phyloP scores from a whole-genome alignment of 1,140 invertebrate genomes.

The Arion vulgaris region DNA sequence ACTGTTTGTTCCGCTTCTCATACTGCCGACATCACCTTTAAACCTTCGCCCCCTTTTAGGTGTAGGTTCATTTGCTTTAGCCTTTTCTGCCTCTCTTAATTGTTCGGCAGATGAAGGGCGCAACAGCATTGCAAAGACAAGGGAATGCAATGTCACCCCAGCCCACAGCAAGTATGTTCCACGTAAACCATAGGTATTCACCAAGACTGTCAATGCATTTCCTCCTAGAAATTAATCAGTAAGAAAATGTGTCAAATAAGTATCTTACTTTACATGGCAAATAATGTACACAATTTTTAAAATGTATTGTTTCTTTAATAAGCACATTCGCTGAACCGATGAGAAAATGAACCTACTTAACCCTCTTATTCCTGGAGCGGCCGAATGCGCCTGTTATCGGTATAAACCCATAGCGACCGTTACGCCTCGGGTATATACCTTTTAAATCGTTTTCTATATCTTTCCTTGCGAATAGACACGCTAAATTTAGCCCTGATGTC shows the following conservation, averaged over 20 bases:
- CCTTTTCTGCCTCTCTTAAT: slow-evolving; percentile 12
- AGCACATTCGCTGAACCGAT: too few relatives aligned
- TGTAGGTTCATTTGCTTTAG: not conserved
- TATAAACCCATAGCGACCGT: too few relatives aligned
- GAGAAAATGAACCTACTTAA: too few relatives aligned
- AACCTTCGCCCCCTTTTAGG: not conserved
- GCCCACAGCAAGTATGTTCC: slow-evolving; percentile 32
- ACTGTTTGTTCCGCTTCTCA: slow-evolving; percentile 34
- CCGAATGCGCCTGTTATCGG: too few relatives aligned
- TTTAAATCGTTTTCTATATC: too few relatives aligned
- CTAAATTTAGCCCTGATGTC: too few relatives aligned
- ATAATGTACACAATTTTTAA: too few relatives aligned
- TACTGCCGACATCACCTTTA: not conserved
- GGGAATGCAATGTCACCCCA: not conserved
- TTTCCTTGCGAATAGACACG: too few relatives aligned
- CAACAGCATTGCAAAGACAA: slow-evolving; percentile 22
- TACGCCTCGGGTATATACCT: too few relatives aligned
- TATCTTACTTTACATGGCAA: too few relatives aligned
- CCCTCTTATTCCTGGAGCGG: too few relatives aligned
- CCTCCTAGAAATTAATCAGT: slow-evolving; percentile 9
- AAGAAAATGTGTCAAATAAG: not conserved
- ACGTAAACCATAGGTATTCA: slow-evolving; percentile 3
- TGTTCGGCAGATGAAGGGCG: slow-evolving; percentile 26
- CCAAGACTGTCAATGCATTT: not conserved
- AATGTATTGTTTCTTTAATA: too few relatives aligned